Base-by-base conservation (phyloP, 2,888 invertebrate species). In the Trichacis sp. region DNA sequence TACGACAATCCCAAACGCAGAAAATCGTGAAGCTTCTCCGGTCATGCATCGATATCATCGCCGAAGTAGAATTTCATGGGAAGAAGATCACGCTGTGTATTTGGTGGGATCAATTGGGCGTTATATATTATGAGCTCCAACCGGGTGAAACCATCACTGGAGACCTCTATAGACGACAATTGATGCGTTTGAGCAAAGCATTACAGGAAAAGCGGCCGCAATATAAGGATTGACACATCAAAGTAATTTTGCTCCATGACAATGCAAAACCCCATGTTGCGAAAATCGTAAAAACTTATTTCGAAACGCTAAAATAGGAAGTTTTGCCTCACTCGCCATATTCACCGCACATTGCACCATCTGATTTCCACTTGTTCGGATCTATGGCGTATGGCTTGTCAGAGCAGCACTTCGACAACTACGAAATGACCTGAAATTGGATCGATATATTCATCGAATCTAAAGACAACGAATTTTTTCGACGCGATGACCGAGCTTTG, bases 171-270 rank as follows among this genome's bases (percentile, higher is more conserved):
- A 40, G 59, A 52, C 43, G 2, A 17, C 61, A 65, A 65, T 64
- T 64, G 17, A 65, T 57, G 58, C 40, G 33, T 46, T 58, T 65
- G 58, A 65, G 48, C 49, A 24, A 29, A 50, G 50, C 50, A 50
- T 43, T 50, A 29, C 49, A 50, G 42, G 50, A 57, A 14, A 57
- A 50, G 40, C 50, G 42, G 50, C 49, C 49, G 19, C 49, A 50
- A 50, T 57, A 49, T 38, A 36, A 42, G 33, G 42, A 49, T 12
- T 30, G 57, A 51, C 42, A 70, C 47, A 59, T 61, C 40, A 60
- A 68, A 59, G 55, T 70, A 0, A 72, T 72, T 66, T 43, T 69
- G 55, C 29, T 29, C 9, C 29, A 29, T 29, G 9, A 29, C 29
- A 29, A 29, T 29, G 29, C 29, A 29, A 29, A 56, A 33, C 65